phyloP scores from a whole-genome alignment of 2,113 vertebrate genomes.

The Plectropomus leopardus region DNA sequence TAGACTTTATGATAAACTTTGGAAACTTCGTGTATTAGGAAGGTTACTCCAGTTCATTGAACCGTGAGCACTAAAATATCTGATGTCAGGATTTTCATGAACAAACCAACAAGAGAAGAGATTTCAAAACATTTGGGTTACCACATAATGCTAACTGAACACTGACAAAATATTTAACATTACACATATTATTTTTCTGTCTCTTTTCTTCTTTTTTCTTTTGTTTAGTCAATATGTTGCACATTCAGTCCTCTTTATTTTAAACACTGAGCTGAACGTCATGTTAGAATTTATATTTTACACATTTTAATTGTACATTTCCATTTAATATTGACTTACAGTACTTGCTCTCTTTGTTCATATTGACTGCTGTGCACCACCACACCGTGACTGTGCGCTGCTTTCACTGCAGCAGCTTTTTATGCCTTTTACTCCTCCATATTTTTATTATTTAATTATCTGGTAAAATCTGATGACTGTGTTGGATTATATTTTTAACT shows the following conservation, averaged over 20 bases:
- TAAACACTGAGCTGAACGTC: not conserved
- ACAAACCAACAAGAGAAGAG: not conserved
- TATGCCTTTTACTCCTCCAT: no score
- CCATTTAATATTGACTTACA: not conserved
- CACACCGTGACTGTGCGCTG: no score
- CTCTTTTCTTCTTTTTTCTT: no score
- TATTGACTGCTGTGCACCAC: not conserved
- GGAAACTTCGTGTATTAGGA: not conserved
- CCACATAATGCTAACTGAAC: not conserved
- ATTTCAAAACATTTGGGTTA: not conserved
- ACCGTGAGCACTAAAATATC: not conserved
- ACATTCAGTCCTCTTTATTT: not conserved
- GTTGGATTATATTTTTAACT: no score
- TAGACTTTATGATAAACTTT: not conserved
- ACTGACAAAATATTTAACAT: no score
- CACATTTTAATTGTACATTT: not conserved
- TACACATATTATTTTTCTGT: no score
- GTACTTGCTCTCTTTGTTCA: not conserved
- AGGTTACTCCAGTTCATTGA: not conserved
- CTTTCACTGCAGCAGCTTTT: no score
- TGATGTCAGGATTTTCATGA: constrained; percentile 2
- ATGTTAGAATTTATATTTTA: no score
- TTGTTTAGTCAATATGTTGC: not conserved
- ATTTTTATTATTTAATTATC: no score
- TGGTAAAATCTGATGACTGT: no score